A percentile compares a stretch with the other conserved stretches of the same genome.
phyloP scores from a whole-genome alignment of 2,888 invertebrate species.

The Parascotia fuliginaria region DNA sequence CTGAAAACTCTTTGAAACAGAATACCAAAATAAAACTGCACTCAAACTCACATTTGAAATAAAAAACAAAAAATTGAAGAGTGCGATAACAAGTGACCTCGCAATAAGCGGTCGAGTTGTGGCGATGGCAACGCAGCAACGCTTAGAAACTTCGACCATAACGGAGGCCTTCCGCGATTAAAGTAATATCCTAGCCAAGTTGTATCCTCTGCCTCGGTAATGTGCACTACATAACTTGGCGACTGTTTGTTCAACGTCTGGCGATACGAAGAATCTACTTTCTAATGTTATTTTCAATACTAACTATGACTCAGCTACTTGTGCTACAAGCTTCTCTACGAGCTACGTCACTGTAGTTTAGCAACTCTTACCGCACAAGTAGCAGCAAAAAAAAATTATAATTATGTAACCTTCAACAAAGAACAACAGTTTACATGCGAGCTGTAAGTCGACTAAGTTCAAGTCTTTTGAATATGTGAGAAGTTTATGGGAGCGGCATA shows the following conservation, averaged over 20 bases:
- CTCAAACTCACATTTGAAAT: conserved; percentile 22
- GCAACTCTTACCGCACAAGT: conserved; percentile 9
- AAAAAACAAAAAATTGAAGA: conserved; percentile 42
- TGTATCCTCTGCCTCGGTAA: conserved; percentile 45
- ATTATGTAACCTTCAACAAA: conserved; percentile 28
- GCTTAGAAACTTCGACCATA: conserved; percentile 66
- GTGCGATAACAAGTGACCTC: conserved; percentile 51
- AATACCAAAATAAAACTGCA: conserved; percentile 14
- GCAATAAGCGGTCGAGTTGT: conserved; percentile 63
- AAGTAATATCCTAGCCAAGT: conserved; percentile 68
- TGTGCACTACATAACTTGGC: conserved; percentile 44
- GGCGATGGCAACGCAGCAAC: conserved; percentile 34
- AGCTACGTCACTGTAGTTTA: conserved; percentile 16
- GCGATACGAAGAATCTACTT: conserved; percentile 20
- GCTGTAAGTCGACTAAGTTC: conserved; percentile 14
- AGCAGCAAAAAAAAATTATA: conserved; percentile 18
- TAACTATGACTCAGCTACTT: conserved; percentile 1
- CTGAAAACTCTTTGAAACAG: not conserved
- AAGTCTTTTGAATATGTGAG: conserved; percentile 19
- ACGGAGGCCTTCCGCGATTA: conserved; percentile 69
- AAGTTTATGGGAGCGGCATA: conserved; percentile 9
- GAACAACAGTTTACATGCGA: conserved; percentile 27
- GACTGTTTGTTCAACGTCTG: conserved; percentile 7
- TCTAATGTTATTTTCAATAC: conserved; percentile 15
- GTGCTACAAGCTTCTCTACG: conserved; percentile 1